Conservation (phyloP, 37 sponge, comb jelly and placozoan species). For the Bolinopsis microptera region DNA sequence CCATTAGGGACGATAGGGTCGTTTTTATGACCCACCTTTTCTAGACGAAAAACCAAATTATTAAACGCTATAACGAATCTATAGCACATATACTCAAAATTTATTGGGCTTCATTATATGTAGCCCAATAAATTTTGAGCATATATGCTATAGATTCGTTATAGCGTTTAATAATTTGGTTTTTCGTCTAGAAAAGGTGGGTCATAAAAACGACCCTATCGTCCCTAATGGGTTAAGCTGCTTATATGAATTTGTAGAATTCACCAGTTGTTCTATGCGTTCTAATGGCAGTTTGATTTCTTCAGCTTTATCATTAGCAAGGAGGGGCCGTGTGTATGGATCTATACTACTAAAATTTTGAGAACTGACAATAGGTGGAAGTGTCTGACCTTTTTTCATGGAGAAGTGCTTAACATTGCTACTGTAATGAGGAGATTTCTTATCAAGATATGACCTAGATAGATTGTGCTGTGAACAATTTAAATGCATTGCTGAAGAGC, state of each 20-base stretch:
- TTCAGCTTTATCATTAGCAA: conserved; percentile 3
- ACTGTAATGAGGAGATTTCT: background rate
- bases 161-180: too few species aligned
- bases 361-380: conserved; percentile 1
- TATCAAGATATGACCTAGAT: conserved; percentile 1
- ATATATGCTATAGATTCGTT: too few species aligned
- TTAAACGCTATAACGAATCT: too few species aligned
- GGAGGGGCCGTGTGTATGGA: background rate
- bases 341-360: background rate
- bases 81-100: too few species aligned
- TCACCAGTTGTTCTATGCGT: background rate
- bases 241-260: background rate
- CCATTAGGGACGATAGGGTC: too few species aligned
- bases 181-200: too few species aligned
- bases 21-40: too few species aligned
- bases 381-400: background rate
- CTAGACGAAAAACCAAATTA: too few species aligned
- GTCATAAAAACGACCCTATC: too few species aligned
- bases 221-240: background rate
- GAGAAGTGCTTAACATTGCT: conserved; percentile 13
- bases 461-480: background rate
- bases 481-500: background rate
- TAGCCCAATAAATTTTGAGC: too few species aligned
- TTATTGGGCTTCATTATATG: too few species aligned
- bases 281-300: background rate